Evolutionary conservation across 2,888 invertebrate species (phyloP).

Genomic region (Cephus nigrinus): DNA sequence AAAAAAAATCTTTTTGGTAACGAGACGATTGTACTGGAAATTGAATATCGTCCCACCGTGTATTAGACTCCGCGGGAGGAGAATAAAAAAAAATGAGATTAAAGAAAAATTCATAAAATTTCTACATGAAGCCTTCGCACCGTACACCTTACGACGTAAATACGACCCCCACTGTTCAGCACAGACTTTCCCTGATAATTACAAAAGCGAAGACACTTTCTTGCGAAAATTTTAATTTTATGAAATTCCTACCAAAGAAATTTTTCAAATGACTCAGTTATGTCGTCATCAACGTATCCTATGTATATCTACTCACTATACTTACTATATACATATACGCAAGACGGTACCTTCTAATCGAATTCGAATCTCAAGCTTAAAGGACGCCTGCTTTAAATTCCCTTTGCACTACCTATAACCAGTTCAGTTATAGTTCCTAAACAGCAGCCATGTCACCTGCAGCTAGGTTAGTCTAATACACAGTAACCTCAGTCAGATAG

Average conservation of each 20-base stretch:
- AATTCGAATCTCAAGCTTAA: not conserved
- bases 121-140: not conserved
- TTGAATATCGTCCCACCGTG: slow-evolving; percentile 15
- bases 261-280: too few species aligned
- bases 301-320: too few species aligned
- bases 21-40: slow-evolving; percentile 22
- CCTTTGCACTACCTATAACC: not conserved
- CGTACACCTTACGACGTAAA: not conserved
- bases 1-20: slow-evolving; percentile 16
- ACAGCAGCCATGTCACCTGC: not conserved
- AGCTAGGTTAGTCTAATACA: not conserved
- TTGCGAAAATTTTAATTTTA: too few species aligned
- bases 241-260: too few species aligned
- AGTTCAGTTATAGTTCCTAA: not conserved
- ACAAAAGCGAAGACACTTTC: too few species aligned
- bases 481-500: not conserved
- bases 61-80: not conserved
- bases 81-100: not conserved
- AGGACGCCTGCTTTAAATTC: not conserved
- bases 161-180: not conserved
- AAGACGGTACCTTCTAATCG: too few species aligned
- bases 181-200: too few species aligned
- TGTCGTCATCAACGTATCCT: too few species aligned
- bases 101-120: not conserved
- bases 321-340: too few species aligned